These are phyloP conservation scores for Cryptophagus acutangulus DNA, from an alignment of 2,888 invertebrate species.

Conservation along the genomic window DNA sequence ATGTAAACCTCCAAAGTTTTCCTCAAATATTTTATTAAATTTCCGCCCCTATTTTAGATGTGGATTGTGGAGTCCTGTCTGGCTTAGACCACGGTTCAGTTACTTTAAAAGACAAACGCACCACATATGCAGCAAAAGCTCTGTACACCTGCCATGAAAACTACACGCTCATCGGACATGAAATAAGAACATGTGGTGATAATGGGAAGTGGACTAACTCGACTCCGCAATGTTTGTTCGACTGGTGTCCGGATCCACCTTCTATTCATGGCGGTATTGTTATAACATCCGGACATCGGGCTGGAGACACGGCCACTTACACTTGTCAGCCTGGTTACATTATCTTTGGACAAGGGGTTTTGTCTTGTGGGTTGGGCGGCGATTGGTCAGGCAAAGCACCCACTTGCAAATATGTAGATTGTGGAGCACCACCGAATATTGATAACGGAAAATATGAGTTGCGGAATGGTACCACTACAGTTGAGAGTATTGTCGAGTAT, in stretches of 20 bases:
- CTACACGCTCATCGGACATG: conserved; percentile 74
- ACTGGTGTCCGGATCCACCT: conserved; percentile 85
- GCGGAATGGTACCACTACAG: conserved; percentile 75
- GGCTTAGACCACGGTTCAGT: conserved; percentile 70
- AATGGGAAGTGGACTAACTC: conserved; percentile 73
- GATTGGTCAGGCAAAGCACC: conserved; percentile 78
- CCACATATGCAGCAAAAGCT: conserved; percentile 74
- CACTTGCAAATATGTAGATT: conserved; percentile 80
- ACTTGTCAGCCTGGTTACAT: conserved; percentile 79
- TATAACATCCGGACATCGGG: conserved; percentile 64
- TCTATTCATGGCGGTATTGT: conserved; percentile 72
- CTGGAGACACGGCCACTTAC: conserved; percentile 77
- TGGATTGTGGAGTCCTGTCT: conserved; percentile 70
- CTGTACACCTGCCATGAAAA: conserved; percentile 77
- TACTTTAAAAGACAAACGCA: conserved; percentile 61
- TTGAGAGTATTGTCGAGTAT: conserved; percentile 73
- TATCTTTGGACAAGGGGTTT: conserved; percentile 73
- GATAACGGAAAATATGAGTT: conserved; percentile 70
- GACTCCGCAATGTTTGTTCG: conserved; percentile 74
- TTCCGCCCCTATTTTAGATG: conserved; percentile 53
- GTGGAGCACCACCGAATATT: conserved; percentile 74
- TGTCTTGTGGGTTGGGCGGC: conserved; percentile 81
- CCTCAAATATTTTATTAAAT: conserved; percentile 5
- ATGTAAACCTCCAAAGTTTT: conserved; percentile 57
- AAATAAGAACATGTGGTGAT: conserved; percentile 66